Base-by-base conservation (phyloP, 2,888 invertebrate genomes). In the Griposia aprilina region DNA sequence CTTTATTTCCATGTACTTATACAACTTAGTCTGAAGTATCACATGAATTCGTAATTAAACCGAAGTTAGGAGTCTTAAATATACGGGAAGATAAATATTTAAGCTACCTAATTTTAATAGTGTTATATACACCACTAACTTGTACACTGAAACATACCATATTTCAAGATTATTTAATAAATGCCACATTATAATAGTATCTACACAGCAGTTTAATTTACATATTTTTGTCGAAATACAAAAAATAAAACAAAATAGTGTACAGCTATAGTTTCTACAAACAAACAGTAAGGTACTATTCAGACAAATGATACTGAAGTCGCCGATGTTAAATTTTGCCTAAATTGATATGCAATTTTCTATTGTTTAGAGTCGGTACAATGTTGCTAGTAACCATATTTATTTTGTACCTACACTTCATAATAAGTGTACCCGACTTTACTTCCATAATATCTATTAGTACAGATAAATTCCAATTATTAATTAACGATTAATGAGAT, bases 1-100 rank as follows among this genome's bases (percentile, higher is more conserved):
- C 91, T 94, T 95, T 95, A 93, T 93, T 95, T 94, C 90, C 93
- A 94, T 93, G 93, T 95, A 94, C 93, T 94, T 93, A 93, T 90
- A 94, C 93, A 95, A 93, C 95, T 94, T 94, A 95, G 89, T 89
- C 92, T 92, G 93, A 94, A 95, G 94, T 95, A 95, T 95, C 95
- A 95, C 95, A 95, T 95, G 92, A 94, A 95, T 94, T 92, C 91
- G 91, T 94, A 94, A 94, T 89, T 89, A 92, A 92, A 91, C 87
- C 87, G 88, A 91, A 91, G 80, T 88, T 88, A 83, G 90, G 89
- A 87, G 83, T 88, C 91, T 91, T 91, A 92, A 81, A 90, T 86
- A 90, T 89, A 90, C 85, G 74, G 63, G 89, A 92, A 93, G 92
- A 94, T 93, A 94, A 94, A 93, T 93, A 93, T 92, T 89, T 93